phyloP scores from a whole-genome alignment of 1,140 invertebrate species.

The Cydia strobilella region DNA sequence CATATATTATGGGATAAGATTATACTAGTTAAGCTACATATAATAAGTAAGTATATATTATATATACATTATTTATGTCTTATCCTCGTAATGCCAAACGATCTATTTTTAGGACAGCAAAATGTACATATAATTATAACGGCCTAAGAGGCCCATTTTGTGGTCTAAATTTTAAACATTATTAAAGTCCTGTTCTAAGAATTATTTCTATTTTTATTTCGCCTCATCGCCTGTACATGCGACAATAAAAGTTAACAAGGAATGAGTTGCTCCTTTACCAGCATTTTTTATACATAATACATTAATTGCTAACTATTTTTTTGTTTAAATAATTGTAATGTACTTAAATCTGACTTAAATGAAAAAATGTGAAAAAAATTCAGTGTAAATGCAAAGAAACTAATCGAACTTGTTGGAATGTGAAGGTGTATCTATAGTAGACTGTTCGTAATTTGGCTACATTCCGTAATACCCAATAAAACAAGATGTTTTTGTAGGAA shows the following conservation, averaged over 20 bases:
- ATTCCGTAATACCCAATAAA: not conserved
- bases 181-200: not conserved
- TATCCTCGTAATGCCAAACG: not conserved
- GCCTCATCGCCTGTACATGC: constrained; percentile 44
- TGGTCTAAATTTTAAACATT: too few species aligned
- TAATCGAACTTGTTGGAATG: constrained; percentile 24
- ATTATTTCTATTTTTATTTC: constrained; percentile 31
- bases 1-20: constrained; percentile 63
- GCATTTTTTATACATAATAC: constrained; percentile 59
- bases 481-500: not conserved
- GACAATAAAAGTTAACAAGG: constrained; percentile 44
- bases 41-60: constrained; percentile 36
- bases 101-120: not conserved
- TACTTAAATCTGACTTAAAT: not conserved
- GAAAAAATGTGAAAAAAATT: not conserved
- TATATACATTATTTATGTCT: constrained; percentile 34
- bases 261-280: constrained; percentile 68
- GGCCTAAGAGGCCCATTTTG: not conserved
- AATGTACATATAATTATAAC: not conserved
- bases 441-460: not conserved
- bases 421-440: not conserved
- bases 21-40: constrained; percentile 53
- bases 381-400: constrained; percentile 18
- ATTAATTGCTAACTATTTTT: constrained; percentile 39
- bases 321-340: not conserved